These are phyloP conservation scores for Embidobia sp. DNA, from an alignment of 2,888 invertebrate genomes.

Conservation along the genomic window DNA sequence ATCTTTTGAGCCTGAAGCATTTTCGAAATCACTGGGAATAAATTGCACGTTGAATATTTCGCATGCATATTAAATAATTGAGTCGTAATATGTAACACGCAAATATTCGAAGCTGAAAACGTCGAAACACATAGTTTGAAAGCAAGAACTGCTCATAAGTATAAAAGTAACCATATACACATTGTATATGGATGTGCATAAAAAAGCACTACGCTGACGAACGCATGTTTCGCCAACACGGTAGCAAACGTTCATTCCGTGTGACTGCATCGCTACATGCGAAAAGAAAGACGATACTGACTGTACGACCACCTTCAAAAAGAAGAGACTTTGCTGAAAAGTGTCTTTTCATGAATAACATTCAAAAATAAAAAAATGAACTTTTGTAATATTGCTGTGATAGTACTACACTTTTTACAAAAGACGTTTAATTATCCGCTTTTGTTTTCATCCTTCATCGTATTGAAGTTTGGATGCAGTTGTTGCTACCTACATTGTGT, in stretches of 20 bases:
- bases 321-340: slow-evolving; percentile 60
- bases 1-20: slow-evolving; percentile 1
- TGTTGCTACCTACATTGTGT: too few relatives aligned
- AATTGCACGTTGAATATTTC: slow-evolving; percentile 28
- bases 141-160: slow-evolving; percentile 18
- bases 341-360: slow-evolving; percentile 60
- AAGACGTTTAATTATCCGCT: too few relatives aligned
- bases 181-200: slow-evolving; percentile 57
- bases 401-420: too few relatives aligned
- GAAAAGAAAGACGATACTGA: slow-evolving; percentile 65
- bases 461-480: too few relatives aligned
- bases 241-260: slow-evolving; percentile 58
- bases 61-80: slow-evolving; percentile 51
- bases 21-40: slow-evolving; percentile 29
- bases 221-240: slow-evolving; percentile 60
- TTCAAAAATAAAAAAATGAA: slow-evolving; percentile 31
- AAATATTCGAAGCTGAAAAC: slow-evolving; percentile 18
- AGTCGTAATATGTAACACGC: slow-evolving; percentile 52
- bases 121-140: slow-evolving; percentile 18
- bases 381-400: too few relatives aligned
- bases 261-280: slow-evolving; percentile 61
- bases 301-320: slow-evolving; percentile 52
- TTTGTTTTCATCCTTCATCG: too few relatives aligned
- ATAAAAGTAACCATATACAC: slow-evolving; percentile 37
- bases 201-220: slow-evolving; percentile 59